Conservation (phyloP, 2,797 vertebrate species). For the Mormyrops boulengeri region DNA sequence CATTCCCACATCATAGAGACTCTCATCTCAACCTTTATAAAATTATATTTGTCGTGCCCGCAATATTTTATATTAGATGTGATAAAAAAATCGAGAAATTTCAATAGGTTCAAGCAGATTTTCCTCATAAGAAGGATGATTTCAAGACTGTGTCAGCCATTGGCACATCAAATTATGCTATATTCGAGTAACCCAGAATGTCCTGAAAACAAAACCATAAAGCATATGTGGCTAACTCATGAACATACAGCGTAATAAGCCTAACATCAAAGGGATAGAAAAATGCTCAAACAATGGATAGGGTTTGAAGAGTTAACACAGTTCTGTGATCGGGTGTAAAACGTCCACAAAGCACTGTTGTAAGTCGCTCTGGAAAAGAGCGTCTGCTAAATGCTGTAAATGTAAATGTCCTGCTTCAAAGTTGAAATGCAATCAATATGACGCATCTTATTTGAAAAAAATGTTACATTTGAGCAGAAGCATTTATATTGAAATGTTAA, state of each 20-base stretch:
- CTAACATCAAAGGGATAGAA: background rate
- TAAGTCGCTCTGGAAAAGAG: no score
- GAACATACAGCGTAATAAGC: background rate
- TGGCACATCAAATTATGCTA: background rate
- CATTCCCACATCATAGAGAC: background rate
- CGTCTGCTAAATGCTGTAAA: background rate
- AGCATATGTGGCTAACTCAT: background rate
- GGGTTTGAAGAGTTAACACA: background rate
- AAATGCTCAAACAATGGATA: background rate
- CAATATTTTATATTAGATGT: background rate
- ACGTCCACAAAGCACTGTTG: background rate
- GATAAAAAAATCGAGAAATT: background rate
- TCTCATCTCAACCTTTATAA: background rate
- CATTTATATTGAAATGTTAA: background rate
- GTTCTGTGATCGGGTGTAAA: background rate
- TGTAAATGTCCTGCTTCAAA: background rate
- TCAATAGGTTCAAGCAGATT: background rate
- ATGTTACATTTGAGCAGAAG: background rate
- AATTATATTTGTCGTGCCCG: background rate
- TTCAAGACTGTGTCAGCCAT: background rate
- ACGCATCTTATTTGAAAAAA: background rate
- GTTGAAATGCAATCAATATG: background rate
- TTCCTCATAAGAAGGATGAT: background rate
- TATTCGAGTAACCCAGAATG: background rate
- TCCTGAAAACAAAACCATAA: background rate